Percentiles rank a stretch among this genome's conserved stretches.
Conservation (phyloP, 37 sponge, comb jelly and placozoan species). For the Haliclona indistincta region DNA sequence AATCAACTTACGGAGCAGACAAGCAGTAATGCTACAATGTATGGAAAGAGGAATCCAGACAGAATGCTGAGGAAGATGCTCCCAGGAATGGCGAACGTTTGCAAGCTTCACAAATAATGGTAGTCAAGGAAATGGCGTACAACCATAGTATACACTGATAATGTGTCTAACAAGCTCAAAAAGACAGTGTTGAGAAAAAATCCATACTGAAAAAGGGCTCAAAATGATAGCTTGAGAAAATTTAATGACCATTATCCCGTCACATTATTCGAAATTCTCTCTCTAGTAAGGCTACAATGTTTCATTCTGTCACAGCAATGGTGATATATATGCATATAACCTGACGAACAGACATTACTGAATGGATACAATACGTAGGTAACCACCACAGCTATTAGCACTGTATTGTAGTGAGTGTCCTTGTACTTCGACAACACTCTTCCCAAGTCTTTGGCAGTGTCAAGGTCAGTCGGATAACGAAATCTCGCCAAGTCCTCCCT, state of each 20-base stretch:
- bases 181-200: too few relatives aligned
- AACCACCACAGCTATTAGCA: constrained; percentile 50
- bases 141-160: too few relatives aligned
- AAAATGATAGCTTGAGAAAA: too few relatives aligned
- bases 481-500: constrained; percentile 49
- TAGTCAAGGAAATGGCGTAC: constrained; percentile 31
- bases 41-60: constrained; percentile 90
- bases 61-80: constrained; percentile 91
- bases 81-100: constrained; percentile 97
- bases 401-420: constrained; percentile 83
- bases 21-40: constrained; percentile 80
- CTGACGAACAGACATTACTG: too few relatives aligned
- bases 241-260: too few relatives aligned
- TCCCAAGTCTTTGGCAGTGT: constrained; percentile 92
- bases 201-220: too few relatives aligned
- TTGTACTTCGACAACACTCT: constrained; percentile 85
- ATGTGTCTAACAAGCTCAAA: neutral
- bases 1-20: constrained; percentile 72
- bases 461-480: constrained; percentile 66
- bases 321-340: too few relatives aligned
- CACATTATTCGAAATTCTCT: too few relatives aligned
- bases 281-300: neutral
- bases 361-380: constrained; percentile 88
- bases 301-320: too few relatives aligned
- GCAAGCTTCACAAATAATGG: constrained; percentile 45